Evolutionary conservation across 2,888 invertebrate genomes (phyloP), one percentile per base, ranked within the genome.

Genomic region (Mesorhabditis sp.): DNA sequence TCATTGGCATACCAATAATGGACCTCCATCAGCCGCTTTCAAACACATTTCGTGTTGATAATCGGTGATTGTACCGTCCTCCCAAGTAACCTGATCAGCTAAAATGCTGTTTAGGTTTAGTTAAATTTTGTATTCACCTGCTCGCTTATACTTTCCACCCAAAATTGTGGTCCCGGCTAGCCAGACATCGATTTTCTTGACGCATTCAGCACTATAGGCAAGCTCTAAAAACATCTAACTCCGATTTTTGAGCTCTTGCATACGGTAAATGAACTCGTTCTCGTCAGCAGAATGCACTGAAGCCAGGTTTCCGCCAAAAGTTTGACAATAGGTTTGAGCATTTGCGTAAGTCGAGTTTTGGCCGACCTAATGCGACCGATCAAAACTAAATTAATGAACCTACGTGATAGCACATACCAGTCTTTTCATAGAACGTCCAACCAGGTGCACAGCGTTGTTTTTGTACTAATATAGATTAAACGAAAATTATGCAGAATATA

Each of bases 241-340:
- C n/a, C n/a, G 58, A 50, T 50, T 50, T 50, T 50, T 50, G 58
- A 50, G 58, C 58, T 50, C 7, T n/a, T n/a, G n/a, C 58, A 13
- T 50, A 50, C 58, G 58, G 58, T 13, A 50, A n/a, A 50, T 50
- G 58, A 50, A 50, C n/a, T 50, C 58, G 58, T 50, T 50, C n/a
- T 50, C 58, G 10, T 13, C 58, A 13, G 58, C 7, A 50, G 7
- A 10, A n/a, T 50, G 58, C 7, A 50, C 58, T 50, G 58, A 50
- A 50, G 58, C 58, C 58, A 50, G n/a, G n/a, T 50, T 10, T n/a
- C 58, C 58, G 7, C 58, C 58, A 50, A 50, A 50, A 13, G 58
- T 13, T 10, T n/a, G 10, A 50, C 58, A 50, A 50, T 50, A 50
- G 7, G 58, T 50, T 50, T 50, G 10, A 50, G 58, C 58, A 2